Base-by-base conservation (phyloP, 2,113 vertebrate species). In the Rana temporaria region DNA sequence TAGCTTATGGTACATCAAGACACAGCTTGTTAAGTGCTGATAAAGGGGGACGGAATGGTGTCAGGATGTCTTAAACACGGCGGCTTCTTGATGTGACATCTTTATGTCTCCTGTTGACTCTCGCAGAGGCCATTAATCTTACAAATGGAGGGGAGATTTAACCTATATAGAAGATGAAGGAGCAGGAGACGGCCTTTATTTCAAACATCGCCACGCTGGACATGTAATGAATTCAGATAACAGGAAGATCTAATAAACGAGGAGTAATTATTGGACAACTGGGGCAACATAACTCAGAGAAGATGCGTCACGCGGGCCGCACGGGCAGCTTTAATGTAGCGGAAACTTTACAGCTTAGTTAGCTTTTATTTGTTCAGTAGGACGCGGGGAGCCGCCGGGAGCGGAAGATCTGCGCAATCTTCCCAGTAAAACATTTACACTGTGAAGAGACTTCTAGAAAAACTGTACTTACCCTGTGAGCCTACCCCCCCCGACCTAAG, bases 161-260 rank as follows among this genome's bases (percentile, higher is more conserved):
- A 22, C 67, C 34, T 22, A 7, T 20, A 22, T 52, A 20, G n/a
- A 19, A 52, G 66, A 68, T 68, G 14, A 68, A 68, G 48, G 34
- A 20, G 17, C 19, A 32, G 19, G 1, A 30, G 26, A 6, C 24
- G 30, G 63, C 11, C 17, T 38, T 66, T 14, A 66, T 66, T 68
- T 20, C 32, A 22, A 48, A 48, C 34, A 16, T 67, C 65, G 12
- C 65, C n/a, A 26, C 20, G 65, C 34, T 20, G 42, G 66, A 68
- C n/a, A 20, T 20, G 42, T 48, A 68, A 68, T 68, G 66, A 42
- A 38, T 32, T n/a, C 6, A 48, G 18, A 12, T 11, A 38, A 18
- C 66, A 20, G 66, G 6, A n/a, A 48, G 19, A 48, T 68, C 19
- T n/a, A 68, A 68, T 68, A 68, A 42, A 48, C 66, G 30, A 48